Percentiles rank a stretch among this genome's conserved stretches.
phyloP scores from a whole-genome alignment of 2,113 vertebrate species.

The Misgurnus anguillicaudatus region DNA sequence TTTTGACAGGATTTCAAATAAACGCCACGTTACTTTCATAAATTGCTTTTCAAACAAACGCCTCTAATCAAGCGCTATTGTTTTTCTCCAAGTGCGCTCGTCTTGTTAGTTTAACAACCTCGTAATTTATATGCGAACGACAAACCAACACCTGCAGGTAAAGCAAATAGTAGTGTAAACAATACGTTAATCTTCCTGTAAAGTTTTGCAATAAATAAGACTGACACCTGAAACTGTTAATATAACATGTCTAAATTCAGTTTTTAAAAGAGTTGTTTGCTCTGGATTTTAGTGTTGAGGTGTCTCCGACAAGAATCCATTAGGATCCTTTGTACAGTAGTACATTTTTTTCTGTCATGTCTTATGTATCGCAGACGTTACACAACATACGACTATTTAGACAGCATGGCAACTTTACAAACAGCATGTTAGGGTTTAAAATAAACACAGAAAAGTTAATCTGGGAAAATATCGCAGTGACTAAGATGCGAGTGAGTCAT shows the following conservation, averaged over 20 bases:
- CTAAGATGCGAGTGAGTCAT: slow-evolving; percentile 1
- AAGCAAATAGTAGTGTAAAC: slow-evolving; percentile 18
- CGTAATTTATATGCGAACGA: background rate
- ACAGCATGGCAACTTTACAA: background rate
- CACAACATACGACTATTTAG: background rate
- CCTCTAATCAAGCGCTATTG: slow-evolving; percentile 30
- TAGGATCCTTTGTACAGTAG: background rate
- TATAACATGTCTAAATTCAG: background rate
- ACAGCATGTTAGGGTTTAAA: slow-evolving; percentile 30
- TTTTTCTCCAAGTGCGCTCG: slow-evolving; percentile 3
- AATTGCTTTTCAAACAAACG: slow-evolving; percentile 3
- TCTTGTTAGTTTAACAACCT: background rate
- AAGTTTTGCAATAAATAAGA: background rate
- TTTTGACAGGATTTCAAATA: slow-evolving; percentile 1
- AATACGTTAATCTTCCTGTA: slow-evolving; percentile 10
- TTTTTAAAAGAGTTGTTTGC: slow-evolving; percentile 9
- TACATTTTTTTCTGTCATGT: slow-evolving; percentile 2
- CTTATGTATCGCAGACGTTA: background rate
- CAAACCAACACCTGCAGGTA: slow-evolving; percentile 16
- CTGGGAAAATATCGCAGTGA: slow-evolving; percentile 23
- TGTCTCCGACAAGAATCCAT: slow-evolving; percentile 29
- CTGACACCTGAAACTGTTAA: slow-evolving; percentile 29
- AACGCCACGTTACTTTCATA: background rate
- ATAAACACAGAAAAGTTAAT: slow-evolving; percentile 35
- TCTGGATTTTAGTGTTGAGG: background rate